Percentiles rank a stretch among this genome's conserved stretches.
Evolutionary conservation across 2,113 vertebrate species (phyloP).

Genomic region (Vidua macroura): DNA sequence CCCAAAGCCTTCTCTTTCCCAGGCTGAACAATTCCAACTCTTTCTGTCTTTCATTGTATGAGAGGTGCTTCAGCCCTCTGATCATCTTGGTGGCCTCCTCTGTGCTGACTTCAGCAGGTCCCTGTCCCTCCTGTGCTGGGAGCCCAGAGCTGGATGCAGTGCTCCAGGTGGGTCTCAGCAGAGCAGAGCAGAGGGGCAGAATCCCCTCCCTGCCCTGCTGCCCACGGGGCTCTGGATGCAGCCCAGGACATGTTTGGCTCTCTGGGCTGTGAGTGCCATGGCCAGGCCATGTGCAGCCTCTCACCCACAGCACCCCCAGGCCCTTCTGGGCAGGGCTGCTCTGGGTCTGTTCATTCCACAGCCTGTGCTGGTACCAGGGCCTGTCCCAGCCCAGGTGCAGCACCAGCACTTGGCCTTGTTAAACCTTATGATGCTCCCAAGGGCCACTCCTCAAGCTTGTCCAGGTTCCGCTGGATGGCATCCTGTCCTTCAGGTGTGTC

Average conservation of each 20-base stretch:
- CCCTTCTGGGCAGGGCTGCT: background rate
- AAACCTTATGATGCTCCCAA: rapidly evolving
- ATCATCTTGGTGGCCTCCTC: rapidly evolving
- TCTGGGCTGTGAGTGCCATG: background rate
- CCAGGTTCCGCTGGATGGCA: background rate
- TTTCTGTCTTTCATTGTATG: rapidly evolving
- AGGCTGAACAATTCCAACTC: background rate
- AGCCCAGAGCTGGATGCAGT: background rate
- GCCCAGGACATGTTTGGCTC: background rate
- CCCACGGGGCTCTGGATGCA: background rate
- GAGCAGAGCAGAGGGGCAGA: background rate
- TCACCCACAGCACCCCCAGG: background rate
- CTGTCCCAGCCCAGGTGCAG: rapidly evolving
- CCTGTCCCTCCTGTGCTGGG: background rate
- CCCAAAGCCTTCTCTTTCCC: background rate
- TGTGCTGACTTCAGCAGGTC: background rate
- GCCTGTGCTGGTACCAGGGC: background rate
- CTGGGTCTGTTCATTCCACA: background rate
- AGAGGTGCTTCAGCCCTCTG: rapidly evolving
- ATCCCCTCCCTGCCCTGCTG: background rate
- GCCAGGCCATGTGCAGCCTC: background rate
- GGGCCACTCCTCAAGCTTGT: rapidly evolving
- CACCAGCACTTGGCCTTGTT: background rate
- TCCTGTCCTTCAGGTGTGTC: background rate
- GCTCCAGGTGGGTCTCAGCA: background rate